Evolutionary conservation across 2,888 invertebrate genomes (phyloP), one percentile per base, ranked within the genome.

Genomic region (Agrotis exclamationis): DNA sequence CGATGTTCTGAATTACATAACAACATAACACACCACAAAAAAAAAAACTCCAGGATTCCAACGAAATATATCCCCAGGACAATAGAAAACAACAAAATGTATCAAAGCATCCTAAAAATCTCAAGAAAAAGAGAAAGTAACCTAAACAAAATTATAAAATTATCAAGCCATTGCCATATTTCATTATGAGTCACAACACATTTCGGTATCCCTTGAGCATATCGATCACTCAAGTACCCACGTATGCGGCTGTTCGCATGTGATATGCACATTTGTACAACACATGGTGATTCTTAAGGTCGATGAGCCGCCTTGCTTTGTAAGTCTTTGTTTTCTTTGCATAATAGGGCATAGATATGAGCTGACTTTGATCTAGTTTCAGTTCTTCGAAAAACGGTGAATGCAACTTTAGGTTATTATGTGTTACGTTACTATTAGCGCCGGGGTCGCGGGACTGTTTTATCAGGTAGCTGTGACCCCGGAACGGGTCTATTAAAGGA

Each of bases 181-280:
- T 47, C 50, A 39, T 39, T 5, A 39, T 39, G 11, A 39, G n/a
- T 22, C 63, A 48, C 66, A 66, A 63, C 79, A 74, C 50, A 57
- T 39, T 54, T 66, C 14, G n/a, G 22, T 24, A 16, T 78, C 68
- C 63, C 63, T 69, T 39, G 79, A 51, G 74, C 9, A 39, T 59
- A 82, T 75, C 69, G 79, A 82, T 70, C 65, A 48, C 53, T 58
- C 20, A 28, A 62, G 53, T 20, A 24, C 16, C 24, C 24, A 62
- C 45, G 64, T 74, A 63, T 75, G 71, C 58, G 68, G 70, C 56
- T 72, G 67, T 45, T 80, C 70, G 70, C 76, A 68, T 83, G 73
- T 66, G 60, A 60, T 64, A 64, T 62, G 63, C 73, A 76, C 73
- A 74, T 83, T 70, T 76, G 72, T 66, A 9, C 58, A 69, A 18